These are phyloP conservation scores for Hiodon tergisus DNA, from an alignment of 2,113 vertebrate genomes.

Conservation along the genomic window DNA sequence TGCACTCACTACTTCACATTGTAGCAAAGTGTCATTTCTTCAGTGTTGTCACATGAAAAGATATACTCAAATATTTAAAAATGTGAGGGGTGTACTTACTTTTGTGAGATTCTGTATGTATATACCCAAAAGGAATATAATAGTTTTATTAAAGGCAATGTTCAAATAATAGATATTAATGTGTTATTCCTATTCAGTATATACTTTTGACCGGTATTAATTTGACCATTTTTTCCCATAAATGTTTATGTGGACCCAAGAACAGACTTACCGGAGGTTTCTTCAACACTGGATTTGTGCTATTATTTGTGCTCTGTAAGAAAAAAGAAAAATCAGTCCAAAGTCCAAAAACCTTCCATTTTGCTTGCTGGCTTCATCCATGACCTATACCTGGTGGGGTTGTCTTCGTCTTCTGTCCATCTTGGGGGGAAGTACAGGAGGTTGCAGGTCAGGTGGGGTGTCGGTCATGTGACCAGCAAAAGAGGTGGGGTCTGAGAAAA, in stretches of 20 bases:
- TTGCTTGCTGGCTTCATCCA: background rate
- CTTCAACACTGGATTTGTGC: conserved; percentile 46
- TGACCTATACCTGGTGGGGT: conserved; percentile 21
- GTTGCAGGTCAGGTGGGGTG: conserved; percentile 36
- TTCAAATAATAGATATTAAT: background rate
- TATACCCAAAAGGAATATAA: background rate
- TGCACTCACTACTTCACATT: no score
- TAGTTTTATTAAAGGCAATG: background rate
- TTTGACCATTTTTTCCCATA: background rate
- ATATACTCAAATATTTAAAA: no score
- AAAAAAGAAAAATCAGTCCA: background rate
- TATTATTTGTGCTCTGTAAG: conserved; percentile 43
- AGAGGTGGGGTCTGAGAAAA: conserved; percentile 60
- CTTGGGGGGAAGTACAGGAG: conserved; percentile 76
- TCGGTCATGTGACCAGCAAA: conserved; percentile 35
- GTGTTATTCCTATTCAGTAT: background rate
- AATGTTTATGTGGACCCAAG: background rate
- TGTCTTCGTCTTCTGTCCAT: conserved; percentile 52
- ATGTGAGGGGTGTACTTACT: no score
- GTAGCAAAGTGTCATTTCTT: no score
- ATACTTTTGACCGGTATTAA: background rate
- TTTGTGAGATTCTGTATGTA: background rate
- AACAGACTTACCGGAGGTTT: conserved; percentile 54
- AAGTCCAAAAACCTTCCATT: background rate
- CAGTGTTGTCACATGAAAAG: no score